Evolutionary conservation across 2,113 vertebrate genomes (phyloP).

Genomic region (Haplochromis burtoni): DNA sequence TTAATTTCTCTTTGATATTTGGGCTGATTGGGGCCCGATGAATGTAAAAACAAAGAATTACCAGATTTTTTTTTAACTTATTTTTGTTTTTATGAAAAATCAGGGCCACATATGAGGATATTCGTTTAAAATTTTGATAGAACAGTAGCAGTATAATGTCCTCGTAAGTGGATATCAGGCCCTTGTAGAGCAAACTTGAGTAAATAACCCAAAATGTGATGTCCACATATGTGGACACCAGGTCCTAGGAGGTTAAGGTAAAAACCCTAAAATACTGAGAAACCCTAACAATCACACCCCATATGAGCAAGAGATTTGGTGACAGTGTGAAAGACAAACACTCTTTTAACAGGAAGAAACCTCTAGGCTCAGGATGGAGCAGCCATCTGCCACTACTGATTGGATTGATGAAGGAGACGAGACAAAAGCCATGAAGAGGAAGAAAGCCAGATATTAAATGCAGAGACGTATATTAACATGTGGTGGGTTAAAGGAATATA

Average conservation of each 20-base stretch:
- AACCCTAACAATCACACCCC: neutral
- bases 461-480: neutral
- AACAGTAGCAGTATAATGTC: no score
- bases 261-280: neutral
- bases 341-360: neutral
- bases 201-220: no score
- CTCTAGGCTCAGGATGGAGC: accelerated
- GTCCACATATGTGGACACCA: no score
- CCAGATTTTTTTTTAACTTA: no score
- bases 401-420: neutral
- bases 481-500: accelerated
- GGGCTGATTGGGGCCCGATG: no score
- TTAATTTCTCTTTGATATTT: no score
- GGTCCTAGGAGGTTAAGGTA: neutral
- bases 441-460: neutral
- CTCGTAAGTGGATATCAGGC: no score
- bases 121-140: no score
- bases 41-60: no score
- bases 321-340: neutral
- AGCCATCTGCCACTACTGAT: neutral
- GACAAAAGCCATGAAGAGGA: accelerated
- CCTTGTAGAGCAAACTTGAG: no score
- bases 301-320: neutral
- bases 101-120: no score
- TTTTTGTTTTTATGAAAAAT: no score